Evolutionary conservation across 2,888 invertebrate species (phyloP), one percentile per base, ranked within the genome.

Genomic region (Pseudolycoriella hygida): DNA sequence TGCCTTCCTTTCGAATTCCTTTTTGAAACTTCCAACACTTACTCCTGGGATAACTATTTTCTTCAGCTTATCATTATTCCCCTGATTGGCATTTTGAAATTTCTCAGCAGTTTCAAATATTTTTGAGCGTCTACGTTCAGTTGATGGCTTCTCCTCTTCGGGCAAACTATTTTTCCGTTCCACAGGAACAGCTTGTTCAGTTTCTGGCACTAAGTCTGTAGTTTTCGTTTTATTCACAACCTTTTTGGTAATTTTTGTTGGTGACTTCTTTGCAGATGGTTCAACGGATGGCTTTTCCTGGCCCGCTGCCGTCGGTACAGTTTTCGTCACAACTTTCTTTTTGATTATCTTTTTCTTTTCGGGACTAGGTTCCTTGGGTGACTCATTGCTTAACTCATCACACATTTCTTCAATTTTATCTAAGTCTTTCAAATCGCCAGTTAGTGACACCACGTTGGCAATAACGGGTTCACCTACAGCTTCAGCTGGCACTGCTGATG

Each of bases 11-110:
- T 89, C 87, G 57, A 86, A 89, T 54, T 84, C 86, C 55, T 82
- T 81, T 54, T 87, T 88, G 53, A 83, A 87, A 57, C 82, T 87
- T 44, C 83, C 85, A 1, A 89, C 87, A 60, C 82, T 87, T 14
- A 86, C 84, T 30, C 74, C 74, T 25, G 86, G 82, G 57, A 87
- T 80, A 51, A 83, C 76, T 43, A 86, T 70, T 62, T 86, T 88
- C 63, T 84, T 86, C 31, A 80, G 80, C 58, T 84, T 84, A 42
- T 72, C 69, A 17, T 49, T 49, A 25, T 50, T 51, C 6, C 57
- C 54, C 49, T 55, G 57, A 46, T 50, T 62, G 58, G 72, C 62
- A 49, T 72, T 76, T 56, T 76, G 76, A 57, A 79, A 78, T 57
- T 77, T 77, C 56, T 80, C 79, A 1, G 77, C 77, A 0, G 75